phyloP scores from a whole-genome alignment of 2,888 invertebrate species.

The Galeruca laticollis region DNA sequence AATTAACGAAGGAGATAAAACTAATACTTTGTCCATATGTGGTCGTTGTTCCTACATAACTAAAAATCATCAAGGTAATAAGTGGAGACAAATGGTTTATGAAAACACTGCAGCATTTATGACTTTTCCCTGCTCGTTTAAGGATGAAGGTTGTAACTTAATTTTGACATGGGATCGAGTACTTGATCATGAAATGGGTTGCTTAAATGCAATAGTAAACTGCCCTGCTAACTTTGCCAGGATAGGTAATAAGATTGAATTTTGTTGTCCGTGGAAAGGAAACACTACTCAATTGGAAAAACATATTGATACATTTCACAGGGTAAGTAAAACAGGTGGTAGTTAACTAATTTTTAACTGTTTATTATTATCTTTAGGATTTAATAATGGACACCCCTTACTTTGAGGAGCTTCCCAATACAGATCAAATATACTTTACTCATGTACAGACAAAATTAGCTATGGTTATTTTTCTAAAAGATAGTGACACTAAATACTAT shows the following conservation, averaged over 20 bases:
- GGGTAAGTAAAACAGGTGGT: conserved; percentile 10
- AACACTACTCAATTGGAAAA: conserved; percentile 39
- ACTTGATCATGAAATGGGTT: conserved; percentile 46
- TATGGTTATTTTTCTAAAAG: conserved; percentile 13
- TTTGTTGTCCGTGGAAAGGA: conserved; percentile 46
- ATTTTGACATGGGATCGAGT: conserved; percentile 45
- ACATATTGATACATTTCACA: conserved; percentile 46
- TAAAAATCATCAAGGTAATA: conserved; percentile 22
- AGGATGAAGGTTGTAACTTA: conserved; percentile 46
- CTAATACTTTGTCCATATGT: conserved; percentile 41
- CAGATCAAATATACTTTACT: conserved; percentile 12
- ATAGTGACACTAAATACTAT: conserved; percentile 9
- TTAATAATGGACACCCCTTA: conserved; percentile 13
- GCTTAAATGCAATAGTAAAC: conserved; percentile 42
- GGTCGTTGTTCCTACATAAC: conserved; percentile 44
- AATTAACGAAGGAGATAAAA: conserved; percentile 24
- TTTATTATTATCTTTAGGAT: conserved; percentile 11
- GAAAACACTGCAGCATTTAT: conserved; percentile 47
- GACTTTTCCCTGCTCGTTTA: conserved; percentile 50
- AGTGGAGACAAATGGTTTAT: conserved; percentile 45
- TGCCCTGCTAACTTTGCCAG: conserved; percentile 44
- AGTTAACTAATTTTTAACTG: not conserved
- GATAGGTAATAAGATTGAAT: conserved; percentile 37
- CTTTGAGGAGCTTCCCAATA: conserved; percentile 14
- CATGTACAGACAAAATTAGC: conserved; percentile 7